Evolutionary conservation across 23 tunicate genomes (phyloP), one percentile per base, ranked within the genome.

Genomic region (Pegea sp.): DNA sequence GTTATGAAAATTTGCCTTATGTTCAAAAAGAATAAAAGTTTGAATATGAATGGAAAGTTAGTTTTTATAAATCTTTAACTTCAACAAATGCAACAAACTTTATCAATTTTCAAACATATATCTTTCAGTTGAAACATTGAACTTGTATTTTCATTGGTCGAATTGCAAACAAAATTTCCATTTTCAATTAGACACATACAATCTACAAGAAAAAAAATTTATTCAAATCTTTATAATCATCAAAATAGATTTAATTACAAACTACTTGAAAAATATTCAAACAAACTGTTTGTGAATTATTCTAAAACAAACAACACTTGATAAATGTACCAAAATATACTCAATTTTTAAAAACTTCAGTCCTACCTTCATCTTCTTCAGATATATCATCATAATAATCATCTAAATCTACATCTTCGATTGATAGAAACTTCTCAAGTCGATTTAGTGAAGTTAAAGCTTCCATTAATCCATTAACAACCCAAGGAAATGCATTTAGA

Each of bases 401-500:
- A 4, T 72, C 61, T 24, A 62, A 19, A 38, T 55, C 65, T 43
- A 72, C 43, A 44, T 73, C 53, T 25, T 81, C 70, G 5, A 68
- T 27, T 7, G 30, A 18, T 0, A 62, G 18, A 49, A 67, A 84
- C 20, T 56, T 57, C 34, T 84, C 73, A 30, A 84, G 58, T 57
- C 95, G 56, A 28, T 63, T 58, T 33, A 77, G 24, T 0, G 98
- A 89, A 2, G 66, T 62, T 69, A 71, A 71, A 28, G 90, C 81
- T 46, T 89, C 98, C 90, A 89, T 89, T 29, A 77, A 44, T 0
- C 98, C 98, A 62, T 89, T 89, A 21, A 89, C 33, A 4, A 89
- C 98, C 98, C 98, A 89, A 0, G 98, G 98, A 65, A 76, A 89
- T 3, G 98, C 98, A 67, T 89, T 89, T 54, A 89, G 43, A 1